Base-by-base conservation (phyloP, 2,888 invertebrate species). In the Hyppa rectilinea region DNA sequence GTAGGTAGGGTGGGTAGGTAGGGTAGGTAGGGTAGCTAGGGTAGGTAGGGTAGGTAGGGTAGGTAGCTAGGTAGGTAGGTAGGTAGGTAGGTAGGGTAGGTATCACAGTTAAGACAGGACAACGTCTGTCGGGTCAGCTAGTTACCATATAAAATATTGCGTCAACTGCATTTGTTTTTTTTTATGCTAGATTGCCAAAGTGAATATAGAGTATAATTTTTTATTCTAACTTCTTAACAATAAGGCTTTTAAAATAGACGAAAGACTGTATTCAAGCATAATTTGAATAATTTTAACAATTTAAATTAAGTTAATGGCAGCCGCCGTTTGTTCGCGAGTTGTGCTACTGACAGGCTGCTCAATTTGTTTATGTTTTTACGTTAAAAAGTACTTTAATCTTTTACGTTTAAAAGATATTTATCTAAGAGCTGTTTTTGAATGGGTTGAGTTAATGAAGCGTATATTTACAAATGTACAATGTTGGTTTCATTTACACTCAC, bases 251-350 rank as follows among this genome's bases (percentile, higher is more conserved):
- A 49, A 29, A 52, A 50, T 62, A 36, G 2, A 36, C 45, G 60
- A 17, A 80, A 49, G 6, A 1, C 38, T 29, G 12, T 40, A 20
- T 56, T 65, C 40, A 50, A 14, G 23, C 36, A 47, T 14, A 56
- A 68, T 64, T 75, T 68, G 29, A 55, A 60, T 65, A 53, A 65
- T 58, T 43, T 56, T 12, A 74, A 67, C 40, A 58, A 68, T 69
- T 52, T 50, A 47, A 49, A 53, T 50, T 49, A 53, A 62, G 29
- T 62, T 63, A 14, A 40, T 50, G 55, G 36, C 53, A 47, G 40
- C 40, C 23, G 36, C 14, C n/a, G 45, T 81, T 78, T 77, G 31
- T 81, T 81, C 4, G 17, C 20, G 36, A 55, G 26, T 60, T 50
- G 10, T 78, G 82, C 14, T 29, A 2, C 36, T 63, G 78, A 66